A percentile compares a stretch with the other conserved stretches of the same genome.
Evolutionary conservation across 1,140 invertebrate species (phyloP).

Genomic region (Heliconius himera): DNA sequence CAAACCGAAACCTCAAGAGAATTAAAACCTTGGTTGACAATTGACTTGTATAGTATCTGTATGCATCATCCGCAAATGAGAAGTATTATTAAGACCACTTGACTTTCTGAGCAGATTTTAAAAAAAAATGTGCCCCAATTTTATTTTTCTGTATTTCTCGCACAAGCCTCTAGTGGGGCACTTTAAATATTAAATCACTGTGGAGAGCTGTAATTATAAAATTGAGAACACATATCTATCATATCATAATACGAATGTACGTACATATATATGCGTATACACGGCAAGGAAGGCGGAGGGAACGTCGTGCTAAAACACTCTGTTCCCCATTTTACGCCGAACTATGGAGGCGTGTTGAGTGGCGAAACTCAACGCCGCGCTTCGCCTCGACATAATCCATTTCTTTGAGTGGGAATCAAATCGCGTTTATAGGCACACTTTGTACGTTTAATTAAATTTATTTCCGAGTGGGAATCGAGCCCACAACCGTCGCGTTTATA

Average conservation of each 20-base stretch:
- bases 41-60: neutral
- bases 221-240: neutral
- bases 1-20: neutral
- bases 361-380: no score
- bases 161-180: neutral
- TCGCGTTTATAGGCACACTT: no score
- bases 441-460: no score
- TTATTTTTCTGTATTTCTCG: slow-evolving; percentile 11
- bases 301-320: no score
- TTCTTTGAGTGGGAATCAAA: no score
- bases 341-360: no score
- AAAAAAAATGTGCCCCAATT: slow-evolving; percentile 22
- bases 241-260: neutral
- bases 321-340: no score
- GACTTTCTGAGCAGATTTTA: slow-evolving; percentile 15
- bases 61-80: slow-evolving; percentile 15
- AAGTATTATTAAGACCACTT: slow-evolving; percentile 18
- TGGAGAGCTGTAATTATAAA: slow-evolving; percentile 6
- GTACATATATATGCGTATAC: neutral
- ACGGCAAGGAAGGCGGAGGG: no score
- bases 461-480: no score
- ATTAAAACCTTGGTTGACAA: slow-evolving; percentile 8
- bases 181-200: slow-evolving; percentile 11
- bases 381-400: no score
- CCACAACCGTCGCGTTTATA: no score